Evolutionary conservation across 2,797 vertebrate genomes (phyloP).

Genomic region (Brotula barbata): DNA sequence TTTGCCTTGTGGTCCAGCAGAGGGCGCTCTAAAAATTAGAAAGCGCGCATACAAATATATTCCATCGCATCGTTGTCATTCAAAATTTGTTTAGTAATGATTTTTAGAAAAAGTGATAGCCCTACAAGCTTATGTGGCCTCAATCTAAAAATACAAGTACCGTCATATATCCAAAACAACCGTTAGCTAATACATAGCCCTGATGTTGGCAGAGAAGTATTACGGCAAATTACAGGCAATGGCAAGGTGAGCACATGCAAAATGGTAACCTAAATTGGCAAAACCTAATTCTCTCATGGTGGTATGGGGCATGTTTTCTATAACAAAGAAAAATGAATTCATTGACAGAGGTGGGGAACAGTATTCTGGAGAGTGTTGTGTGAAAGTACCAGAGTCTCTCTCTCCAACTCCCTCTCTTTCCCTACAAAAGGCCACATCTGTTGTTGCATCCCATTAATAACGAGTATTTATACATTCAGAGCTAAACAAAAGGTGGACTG

Average conservation of each 20-base stretch:
- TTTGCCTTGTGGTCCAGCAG: too few species aligned
- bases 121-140: too few species aligned
- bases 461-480: constrained; percentile 54
- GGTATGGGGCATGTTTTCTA: constrained; percentile 33
- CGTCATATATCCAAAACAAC: too few species aligned
- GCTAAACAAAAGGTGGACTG: constrained; percentile 62
- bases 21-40: too few species aligned
- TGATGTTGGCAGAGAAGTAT: too few species aligned
- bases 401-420: constrained; percentile 2
- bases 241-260: neutral
- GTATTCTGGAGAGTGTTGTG: constrained; percentile 37
- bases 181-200: too few species aligned
- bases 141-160: too few species aligned
- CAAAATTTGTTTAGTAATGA: too few species aligned
- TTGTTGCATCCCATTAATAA: constrained; percentile 65
- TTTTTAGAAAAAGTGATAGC: too few species aligned
- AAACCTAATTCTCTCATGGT: constrained; percentile 7
- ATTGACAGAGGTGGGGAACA: constrained; percentile 10
- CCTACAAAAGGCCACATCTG: constrained; percentile 56
- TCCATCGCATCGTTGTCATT: too few species aligned
- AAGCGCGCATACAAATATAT: too few species aligned
- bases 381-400: constrained; percentile 34
- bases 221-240: neutral
- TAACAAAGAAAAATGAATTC: constrained; percentile 29
- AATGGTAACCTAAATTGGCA: constrained; percentile 4